Conservation (phyloP, 2,797 vertebrate species). For the Scyliorhinus canicula region DNA sequence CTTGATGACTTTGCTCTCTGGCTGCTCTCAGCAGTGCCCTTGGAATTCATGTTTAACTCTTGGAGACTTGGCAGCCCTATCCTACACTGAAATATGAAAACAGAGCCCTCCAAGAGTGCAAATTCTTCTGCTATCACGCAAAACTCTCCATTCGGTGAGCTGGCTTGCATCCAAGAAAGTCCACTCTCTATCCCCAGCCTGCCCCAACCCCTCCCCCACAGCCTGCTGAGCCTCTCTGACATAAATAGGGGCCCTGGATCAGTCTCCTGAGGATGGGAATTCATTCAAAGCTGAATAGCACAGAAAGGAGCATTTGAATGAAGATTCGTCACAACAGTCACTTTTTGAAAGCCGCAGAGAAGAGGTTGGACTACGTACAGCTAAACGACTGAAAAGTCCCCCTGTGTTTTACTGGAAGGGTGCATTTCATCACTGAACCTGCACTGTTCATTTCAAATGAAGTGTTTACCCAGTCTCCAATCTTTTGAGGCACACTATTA, state of each 20-base stretch:
- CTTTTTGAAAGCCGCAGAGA: not conserved
- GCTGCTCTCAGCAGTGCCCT: not conserved
- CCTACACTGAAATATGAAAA: not conserved
- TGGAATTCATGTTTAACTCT: not conserved
- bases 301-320: constrained; percentile 24
- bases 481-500: not conserved
- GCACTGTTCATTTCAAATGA: not conserved
- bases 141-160: not conserved
- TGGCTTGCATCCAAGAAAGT: not conserved
- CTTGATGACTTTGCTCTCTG: not conserved
- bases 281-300: not conserved
- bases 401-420: not conserved
- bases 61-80: not conserved
- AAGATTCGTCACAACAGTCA: not conserved
- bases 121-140: not conserved
- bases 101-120: not conserved
- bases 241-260: not conserved
- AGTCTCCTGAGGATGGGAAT: not conserved
- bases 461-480: not conserved
- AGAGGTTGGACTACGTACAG: not conserved
- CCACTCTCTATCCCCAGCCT: not conserved
- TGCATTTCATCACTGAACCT: not conserved
- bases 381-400: not conserved
- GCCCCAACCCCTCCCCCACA: not conserved
- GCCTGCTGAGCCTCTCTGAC: not conserved